A percentile compares a stretch with the other conserved stretches of the same genome.
Evolutionary conservation across 92 coral and sea anemone genomes (phyloP).

Genomic region (Phenganax stokvisi): DNA sequence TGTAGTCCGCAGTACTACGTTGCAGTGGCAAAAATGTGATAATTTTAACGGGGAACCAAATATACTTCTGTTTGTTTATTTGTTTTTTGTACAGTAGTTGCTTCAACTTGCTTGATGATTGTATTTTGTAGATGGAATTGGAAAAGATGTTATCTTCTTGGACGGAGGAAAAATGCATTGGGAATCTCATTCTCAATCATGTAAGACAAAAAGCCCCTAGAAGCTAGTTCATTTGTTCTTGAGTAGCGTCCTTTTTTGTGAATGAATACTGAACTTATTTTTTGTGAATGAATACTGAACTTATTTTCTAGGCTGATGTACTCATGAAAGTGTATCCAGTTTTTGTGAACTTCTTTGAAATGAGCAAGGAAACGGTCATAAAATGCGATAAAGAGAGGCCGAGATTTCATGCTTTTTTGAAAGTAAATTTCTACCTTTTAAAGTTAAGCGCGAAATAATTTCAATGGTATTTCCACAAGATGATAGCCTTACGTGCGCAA

Average conservation of each 20-base stretch:
- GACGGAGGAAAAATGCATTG: conserved; percentile 90
- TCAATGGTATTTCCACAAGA: too few species aligned
- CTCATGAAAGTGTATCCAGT: conserved; percentile 90
- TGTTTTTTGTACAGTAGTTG: neutral
- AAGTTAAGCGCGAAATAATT: too few species aligned
- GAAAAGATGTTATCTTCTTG: conserved; percentile 67
- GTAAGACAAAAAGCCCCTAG: conserved; percentile 40
- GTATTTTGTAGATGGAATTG: conserved; percentile 53
- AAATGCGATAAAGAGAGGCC: conserved; percentile 80
- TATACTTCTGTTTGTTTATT: too few species aligned
- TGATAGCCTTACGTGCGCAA: too few species aligned
- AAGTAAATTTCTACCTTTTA: conserved; percentile 42
- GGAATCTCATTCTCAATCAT: conserved; percentile 67
- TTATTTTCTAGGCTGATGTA: conserved; percentile 69
- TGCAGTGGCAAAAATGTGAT: too few species aligned
- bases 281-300: neutral
- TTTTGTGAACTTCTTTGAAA: conserved; percentile 96
- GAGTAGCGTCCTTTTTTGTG: neutral
- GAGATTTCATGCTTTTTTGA: conserved; percentile 88
- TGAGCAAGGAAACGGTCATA: conserved; percentile 89
- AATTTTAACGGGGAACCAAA: too few species aligned
- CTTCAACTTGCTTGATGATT: neutral
- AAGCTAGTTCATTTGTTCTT: neutral
- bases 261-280: neutral
- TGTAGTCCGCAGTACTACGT: too few species aligned